Percentiles rank a stretch among this genome's conserved stretches.
phyloP scores from a whole-genome alignment of 2,797 vertebrate genomes.

The Enteromius mattozi region DNA sequence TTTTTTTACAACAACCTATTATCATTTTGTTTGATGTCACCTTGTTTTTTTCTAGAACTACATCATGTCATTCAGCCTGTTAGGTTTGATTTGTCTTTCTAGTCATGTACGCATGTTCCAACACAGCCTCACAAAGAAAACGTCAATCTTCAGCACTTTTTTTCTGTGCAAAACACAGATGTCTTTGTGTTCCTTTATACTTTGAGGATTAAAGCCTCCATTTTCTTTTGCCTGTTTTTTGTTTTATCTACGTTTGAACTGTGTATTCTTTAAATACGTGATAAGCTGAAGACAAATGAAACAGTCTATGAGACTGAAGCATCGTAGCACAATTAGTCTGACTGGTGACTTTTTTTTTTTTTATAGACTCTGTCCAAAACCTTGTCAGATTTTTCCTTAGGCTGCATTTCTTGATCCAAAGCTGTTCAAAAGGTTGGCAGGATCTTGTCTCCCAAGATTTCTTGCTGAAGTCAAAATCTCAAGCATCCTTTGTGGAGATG shows the following conservation, averaged over 20 bases:
- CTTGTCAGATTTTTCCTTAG: not conserved
- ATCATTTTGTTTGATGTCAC: slow-evolving; percentile 28
- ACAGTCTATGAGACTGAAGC: not conserved
- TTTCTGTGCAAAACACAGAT: not conserved
- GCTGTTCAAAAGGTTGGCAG: not conserved
- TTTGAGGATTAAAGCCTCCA: not conserved
- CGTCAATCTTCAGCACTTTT: slow-evolving; percentile 11
- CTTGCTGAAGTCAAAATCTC: not conserved
- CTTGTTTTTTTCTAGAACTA: slow-evolving; percentile 3
- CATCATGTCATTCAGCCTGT: slow-evolving; percentile 1
- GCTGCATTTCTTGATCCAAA: not conserved
- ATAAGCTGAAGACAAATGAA: not conserved
- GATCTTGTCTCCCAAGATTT: not conserved
- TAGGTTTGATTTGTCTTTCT: slow-evolving; percentile 18
- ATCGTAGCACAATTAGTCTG: not conserved
- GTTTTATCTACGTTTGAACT: not conserved
- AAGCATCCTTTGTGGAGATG: not conserved
- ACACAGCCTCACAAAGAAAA: slow-evolving; percentile 15
- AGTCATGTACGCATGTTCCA: not conserved
- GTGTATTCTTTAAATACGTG: not conserved
- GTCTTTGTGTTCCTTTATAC: not conserved
- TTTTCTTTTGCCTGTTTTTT: not conserved
- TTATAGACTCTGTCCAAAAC: not conserved
- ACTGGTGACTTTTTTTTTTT: not conserved
- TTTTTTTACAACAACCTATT: slow-evolving; percentile 17